These are phyloP conservation scores for Brachystomella parvula DNA, from an alignment of 1,140 invertebrate genomes.

Conservation along the genomic window DNA sequence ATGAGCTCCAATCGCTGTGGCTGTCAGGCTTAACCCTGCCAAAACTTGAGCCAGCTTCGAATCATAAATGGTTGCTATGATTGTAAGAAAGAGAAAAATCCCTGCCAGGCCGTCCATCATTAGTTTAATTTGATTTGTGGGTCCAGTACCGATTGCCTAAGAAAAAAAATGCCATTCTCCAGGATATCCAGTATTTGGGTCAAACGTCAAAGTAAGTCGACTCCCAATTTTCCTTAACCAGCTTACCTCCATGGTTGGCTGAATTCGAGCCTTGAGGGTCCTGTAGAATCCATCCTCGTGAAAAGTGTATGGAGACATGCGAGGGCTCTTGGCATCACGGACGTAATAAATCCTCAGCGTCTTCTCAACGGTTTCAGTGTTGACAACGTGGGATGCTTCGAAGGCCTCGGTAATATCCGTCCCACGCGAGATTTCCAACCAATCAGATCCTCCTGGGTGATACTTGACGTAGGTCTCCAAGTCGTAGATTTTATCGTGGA, in stretches of 20 bases:
- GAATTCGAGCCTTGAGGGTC: conserved; percentile 29
- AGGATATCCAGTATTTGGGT: not conserved
- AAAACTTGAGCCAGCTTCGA: conserved; percentile 37
- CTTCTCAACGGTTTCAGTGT: conserved; percentile 26
- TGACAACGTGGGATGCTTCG: conserved; percentile 38
- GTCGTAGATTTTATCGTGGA: conserved; percentile 41
- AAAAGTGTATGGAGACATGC: conserved; percentile 38
- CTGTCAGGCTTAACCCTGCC: conserved; percentile 50
- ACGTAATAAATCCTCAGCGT: conserved; percentile 38
- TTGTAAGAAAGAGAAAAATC: conserved; percentile 19
- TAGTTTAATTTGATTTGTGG: conserved; percentile 26
- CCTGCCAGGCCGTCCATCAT: conserved; percentile 34
- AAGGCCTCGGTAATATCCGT: conserved; percentile 42
- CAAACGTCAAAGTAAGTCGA: conserved; percentile 14
- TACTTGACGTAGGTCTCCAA: conserved; percentile 37
- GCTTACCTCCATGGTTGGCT: conserved; percentile 37
- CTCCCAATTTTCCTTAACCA: conserved; percentile 27
- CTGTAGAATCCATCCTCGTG: conserved; percentile 36
- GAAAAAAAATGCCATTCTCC: conserved; percentile 9
- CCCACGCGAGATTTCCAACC: conserved; percentile 38
- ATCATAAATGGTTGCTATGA: conserved; percentile 9
- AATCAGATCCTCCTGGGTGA: conserved; percentile 41
- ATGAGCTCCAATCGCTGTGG: conserved; percentile 55
- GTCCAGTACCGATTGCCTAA: conserved; percentile 37
- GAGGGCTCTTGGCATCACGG: conserved; percentile 17